Evolutionary conservation across 2,797 vertebrate genomes (phyloP).

Genomic region (Coccyzus lansbergi): DNA sequence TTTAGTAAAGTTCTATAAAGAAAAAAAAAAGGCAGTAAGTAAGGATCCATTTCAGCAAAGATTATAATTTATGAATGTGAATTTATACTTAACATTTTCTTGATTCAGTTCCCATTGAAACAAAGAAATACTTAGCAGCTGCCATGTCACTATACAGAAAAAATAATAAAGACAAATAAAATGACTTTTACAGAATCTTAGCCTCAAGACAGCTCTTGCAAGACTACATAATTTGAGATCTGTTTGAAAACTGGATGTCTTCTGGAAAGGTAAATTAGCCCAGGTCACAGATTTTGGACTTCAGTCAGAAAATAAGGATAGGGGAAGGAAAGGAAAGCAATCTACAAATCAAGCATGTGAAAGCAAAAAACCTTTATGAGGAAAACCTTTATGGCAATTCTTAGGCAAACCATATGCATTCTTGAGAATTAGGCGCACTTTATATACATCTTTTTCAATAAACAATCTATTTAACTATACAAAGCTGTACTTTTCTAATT

Average conservation of each 20-base stretch:
- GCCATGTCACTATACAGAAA: not conserved
- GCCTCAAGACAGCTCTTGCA: fast-evolving
- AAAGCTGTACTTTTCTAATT: not conserved
- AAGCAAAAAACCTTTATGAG: not conserved
- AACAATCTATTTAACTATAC: not conserved
- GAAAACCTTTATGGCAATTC: not conserved
- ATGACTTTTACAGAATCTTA: not conserved
- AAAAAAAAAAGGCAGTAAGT: not conserved
- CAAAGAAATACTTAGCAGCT: not conserved
- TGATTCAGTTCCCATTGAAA: not conserved
- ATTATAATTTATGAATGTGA: not conserved
- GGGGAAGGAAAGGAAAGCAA: not conserved
- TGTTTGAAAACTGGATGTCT: not conserved
- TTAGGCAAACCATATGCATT: not conserved
- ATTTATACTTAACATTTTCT: not conserved
- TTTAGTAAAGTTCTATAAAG: not conserved
- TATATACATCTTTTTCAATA: not conserved
- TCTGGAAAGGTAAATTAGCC: not conserved
- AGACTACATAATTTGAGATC: not conserved
- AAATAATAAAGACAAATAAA: not conserved
- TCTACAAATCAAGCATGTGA: not conserved
- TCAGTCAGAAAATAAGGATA: not conserved
- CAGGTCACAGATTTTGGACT: not conserved
- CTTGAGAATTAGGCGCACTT: not conserved
- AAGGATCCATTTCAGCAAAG: not conserved